phyloP scores from a whole-genome alignment of 2,113 vertebrate species.

The Ornithorhynchus anatinus region DNA sequence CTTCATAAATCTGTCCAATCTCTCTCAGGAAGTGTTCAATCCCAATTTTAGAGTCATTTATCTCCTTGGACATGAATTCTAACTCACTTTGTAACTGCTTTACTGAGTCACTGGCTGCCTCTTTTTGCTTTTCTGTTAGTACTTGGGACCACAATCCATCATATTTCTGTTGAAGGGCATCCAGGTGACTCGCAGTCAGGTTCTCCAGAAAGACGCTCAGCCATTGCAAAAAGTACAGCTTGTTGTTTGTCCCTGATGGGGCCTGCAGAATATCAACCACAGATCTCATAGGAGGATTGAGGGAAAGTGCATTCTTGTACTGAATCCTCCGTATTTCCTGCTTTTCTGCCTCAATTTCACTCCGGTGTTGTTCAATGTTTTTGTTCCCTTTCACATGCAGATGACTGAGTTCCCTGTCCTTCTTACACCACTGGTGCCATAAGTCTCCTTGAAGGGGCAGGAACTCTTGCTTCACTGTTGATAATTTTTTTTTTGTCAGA shows the following conservation, averaged over 20 bases:
- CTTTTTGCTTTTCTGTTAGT: slow-evolving; percentile 43
- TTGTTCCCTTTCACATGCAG: slow-evolving; percentile 59
- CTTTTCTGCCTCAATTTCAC: slow-evolving; percentile 56
- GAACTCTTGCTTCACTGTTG: slow-evolving; percentile 50
- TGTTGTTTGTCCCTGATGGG: slow-evolving; percentile 31
- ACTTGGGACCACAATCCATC: slow-evolving; percentile 49
- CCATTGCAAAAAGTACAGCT: slow-evolving; percentile 71
- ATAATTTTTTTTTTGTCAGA: slow-evolving; percentile 20
- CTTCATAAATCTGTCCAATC: slow-evolving; percentile 75
- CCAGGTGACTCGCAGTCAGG: slow-evolving; percentile 28
- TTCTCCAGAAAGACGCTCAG: slow-evolving; percentile 52
- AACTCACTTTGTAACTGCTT: slow-evolving; percentile 38
- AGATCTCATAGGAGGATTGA: slow-evolving; percentile 51
- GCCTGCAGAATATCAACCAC: slow-evolving; percentile 42
- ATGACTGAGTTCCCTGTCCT: slow-evolving; percentile 65
- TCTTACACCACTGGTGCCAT: slow-evolving; percentile 65
- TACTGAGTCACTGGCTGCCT: slow-evolving; percentile 17
- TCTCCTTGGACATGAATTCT: slow-evolving; percentile 47
- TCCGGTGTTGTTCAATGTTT: slow-evolving; percentile 56
- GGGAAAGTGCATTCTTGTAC: slow-evolving; percentile 22
- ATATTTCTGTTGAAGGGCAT: slow-evolving; percentile 47
- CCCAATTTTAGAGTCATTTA: slow-evolving; percentile 60
- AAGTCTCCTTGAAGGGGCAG: slow-evolving; percentile 64
- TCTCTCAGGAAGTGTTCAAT: slow-evolving; percentile 76
- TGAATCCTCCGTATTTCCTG: slow-evolving; percentile 23